Base-by-base conservation (phyloP, 2,797 vertebrate species). In the Iguana delicatissima region DNA sequence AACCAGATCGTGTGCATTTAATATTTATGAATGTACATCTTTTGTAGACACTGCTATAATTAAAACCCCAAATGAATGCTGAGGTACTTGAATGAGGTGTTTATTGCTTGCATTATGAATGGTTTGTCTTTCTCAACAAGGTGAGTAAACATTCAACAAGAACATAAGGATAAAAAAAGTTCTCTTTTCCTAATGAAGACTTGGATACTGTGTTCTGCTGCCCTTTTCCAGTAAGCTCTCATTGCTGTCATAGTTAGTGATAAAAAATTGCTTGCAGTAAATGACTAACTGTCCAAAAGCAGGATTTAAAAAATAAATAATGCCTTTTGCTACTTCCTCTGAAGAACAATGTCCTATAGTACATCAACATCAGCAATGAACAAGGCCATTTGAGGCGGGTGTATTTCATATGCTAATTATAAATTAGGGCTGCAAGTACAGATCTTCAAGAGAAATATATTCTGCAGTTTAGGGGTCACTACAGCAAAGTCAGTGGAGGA, bases 91-190 rank as follows among this genome's bases (percentile, higher is more conserved):
- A 92, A 83, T 94, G 74, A 90, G 29, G 83, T 89, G 92, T 91
- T 94, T 91, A 89, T 94, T 89, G 93, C 90, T 69, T 81, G n/a
- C 46, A 69, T n/a, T 84, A 29, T 2, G 12, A 95, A 89, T 57
- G 14, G 92, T 94, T 94, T 91, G 89, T 74, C 29, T 95, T 92
- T 12, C 0, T 50, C 92, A 93, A 95, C 90, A 94, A 93, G 93
- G 83, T 92, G 95, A 91, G 84, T 86, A 89, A 59, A 86, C 16
- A 93, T 81, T 86, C 93, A 96, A 91, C 85, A 69, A 87, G 89
- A 89, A 86, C 87, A 74, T 90, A 87, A 92, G 90, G 91, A 93
- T 93, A 91, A 93, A 92, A 89, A 91, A 80, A 80, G 18, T 67
- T 4, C 0, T 90, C 93, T 92, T 55, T 81, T 83, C 69, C 84